These are phyloP conservation scores for Drosophila prostipennis DNA, from an alignment of 2,888 invertebrate species.

Conservation along the genomic window DNA sequence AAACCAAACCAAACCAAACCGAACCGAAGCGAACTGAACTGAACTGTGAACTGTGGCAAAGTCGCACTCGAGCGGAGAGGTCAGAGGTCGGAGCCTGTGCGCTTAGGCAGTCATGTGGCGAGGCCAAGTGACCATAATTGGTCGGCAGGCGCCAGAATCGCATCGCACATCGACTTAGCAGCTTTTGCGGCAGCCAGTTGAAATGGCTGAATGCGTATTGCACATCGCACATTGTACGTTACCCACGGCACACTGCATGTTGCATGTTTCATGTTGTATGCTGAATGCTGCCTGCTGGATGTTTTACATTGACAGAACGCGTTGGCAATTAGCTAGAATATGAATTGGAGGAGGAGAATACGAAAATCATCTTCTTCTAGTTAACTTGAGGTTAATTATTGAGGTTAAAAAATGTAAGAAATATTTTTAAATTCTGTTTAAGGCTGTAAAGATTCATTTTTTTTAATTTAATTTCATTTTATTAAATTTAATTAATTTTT, in stretches of 20 bases:
- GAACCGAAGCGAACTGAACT: neutral
- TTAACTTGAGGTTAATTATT: too few relatives aligned
- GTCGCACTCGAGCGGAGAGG: neutral
- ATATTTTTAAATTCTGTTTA: too few relatives aligned
- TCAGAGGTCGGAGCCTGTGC: neutral
- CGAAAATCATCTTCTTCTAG: too few relatives aligned
- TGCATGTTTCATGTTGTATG: conserved; percentile 1
- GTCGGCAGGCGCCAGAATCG: conserved; percentile 22
- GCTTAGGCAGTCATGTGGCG: conserved; percentile 7
- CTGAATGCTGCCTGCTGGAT: neutral
- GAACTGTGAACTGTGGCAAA: conserved; percentile 2
- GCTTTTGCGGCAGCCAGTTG: conserved; percentile 4
- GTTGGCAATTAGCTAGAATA: conserved; percentile 41
- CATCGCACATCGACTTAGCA: conserved; percentile 24
- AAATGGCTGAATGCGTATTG: conserved; percentile 5
- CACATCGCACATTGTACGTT: conserved; percentile 10
- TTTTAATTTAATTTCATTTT: too few relatives aligned
- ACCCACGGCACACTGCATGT: conserved; percentile 4
- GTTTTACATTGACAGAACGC: conserved; percentile 2
- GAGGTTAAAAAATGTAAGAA: too few relatives aligned
- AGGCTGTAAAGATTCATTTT: too few relatives aligned
- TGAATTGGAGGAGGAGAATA: conserved; percentile 3
- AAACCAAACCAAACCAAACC: neutral
- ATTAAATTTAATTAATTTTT: too few relatives aligned
- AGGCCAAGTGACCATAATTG: conserved; percentile 23